Percentiles rank a stretch among this genome's conserved stretches.
phyloP scores from a whole-genome alignment of 2,797 vertebrate species.

The Cossypha heuglini region DNA sequence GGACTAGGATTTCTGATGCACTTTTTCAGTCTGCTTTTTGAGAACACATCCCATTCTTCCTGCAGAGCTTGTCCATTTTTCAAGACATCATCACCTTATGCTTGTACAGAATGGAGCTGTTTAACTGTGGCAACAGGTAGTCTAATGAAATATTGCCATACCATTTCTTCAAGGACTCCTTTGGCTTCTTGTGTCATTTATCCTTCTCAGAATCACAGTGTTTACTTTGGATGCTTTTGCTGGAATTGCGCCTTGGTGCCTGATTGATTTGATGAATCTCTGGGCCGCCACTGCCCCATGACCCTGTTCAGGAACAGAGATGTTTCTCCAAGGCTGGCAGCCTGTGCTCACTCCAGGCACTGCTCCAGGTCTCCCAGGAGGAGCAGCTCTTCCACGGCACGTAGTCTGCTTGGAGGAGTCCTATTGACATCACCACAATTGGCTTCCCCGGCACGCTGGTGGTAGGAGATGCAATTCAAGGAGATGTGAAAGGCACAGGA shows the following conservation, averaged over 20 bases:
- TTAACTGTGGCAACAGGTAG: background rate
- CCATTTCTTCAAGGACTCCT: background rate
- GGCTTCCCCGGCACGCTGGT: background rate
- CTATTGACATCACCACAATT: background rate
- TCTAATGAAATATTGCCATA: background rate
- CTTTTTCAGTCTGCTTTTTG: background rate
- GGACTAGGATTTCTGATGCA: background rate
- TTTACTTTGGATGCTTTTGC: slow-evolving; percentile 9
- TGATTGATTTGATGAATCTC: slow-evolving; percentile 1
- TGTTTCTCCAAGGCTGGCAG: background rate
- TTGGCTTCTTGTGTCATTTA: background rate
- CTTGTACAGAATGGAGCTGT: background rate
- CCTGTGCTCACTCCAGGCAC: accelerated
- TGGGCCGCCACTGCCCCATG: background rate
- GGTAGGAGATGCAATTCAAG: background rate
- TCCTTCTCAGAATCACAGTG: background rate
- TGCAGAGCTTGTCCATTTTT: background rate
- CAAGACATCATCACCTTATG: background rate
- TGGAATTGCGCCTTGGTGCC: background rate
- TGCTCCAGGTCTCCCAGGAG: background rate
- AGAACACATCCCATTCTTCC: background rate
- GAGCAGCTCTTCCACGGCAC: background rate
- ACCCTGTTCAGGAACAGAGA: background rate
- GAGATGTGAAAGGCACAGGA: background rate
- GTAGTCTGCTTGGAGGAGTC: background rate